These are phyloP conservation scores for Clarias batrachus DNA, from an alignment of 2,113 vertebrate genomes.

Conservation along the genomic window DNA sequence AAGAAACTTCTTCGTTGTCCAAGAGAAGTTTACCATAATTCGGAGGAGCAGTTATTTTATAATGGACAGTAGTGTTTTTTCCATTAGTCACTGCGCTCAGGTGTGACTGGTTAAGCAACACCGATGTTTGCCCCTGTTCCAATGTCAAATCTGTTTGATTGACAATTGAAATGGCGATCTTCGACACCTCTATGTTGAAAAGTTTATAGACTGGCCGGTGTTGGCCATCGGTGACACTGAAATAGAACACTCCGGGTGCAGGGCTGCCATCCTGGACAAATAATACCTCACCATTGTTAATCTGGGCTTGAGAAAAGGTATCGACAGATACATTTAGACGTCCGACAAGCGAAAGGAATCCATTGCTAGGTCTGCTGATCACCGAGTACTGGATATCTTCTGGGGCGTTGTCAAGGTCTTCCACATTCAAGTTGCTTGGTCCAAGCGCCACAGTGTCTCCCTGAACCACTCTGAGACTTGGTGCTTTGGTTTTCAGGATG, in stretches of 20 bases:
- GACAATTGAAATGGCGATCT: conserved; percentile 74
- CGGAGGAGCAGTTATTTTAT: conserved; percentile 74
- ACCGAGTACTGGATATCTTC: conserved; percentile 80
- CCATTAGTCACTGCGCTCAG: conserved; percentile 81
- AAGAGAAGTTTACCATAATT: conserved; percentile 75
- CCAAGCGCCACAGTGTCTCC: conserved; percentile 72
- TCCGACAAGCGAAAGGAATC: conserved; percentile 76
- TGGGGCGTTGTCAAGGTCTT: conserved; percentile 82
- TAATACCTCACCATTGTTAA: conserved; percentile 75
- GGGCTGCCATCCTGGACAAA: conserved; percentile 86
- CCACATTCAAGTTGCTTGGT: conserved; percentile 77
- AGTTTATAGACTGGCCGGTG: conserved; percentile 86
- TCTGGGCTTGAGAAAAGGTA: conserved; percentile 83
- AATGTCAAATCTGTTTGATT: conserved; percentile 76
- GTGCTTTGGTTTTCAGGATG: conserved; percentile 82
- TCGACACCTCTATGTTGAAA: conserved; percentile 82
- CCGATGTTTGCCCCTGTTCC: conserved; percentile 76
- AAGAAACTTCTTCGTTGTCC: conserved; percentile 63
- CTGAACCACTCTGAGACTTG: conserved; percentile 78
- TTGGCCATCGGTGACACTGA: conserved; percentile 85
- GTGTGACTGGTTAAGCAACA: conserved; percentile 71
- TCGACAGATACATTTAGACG: conserved; percentile 68
- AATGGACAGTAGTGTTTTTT: conserved; percentile 73
- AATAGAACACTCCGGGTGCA: conserved; percentile 84
- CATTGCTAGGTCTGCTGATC: conserved; percentile 81